These are phyloP conservation scores for Calephelis perditalis DNA, from an alignment of 2,888 invertebrate species.

Conservation along the genomic window DNA sequence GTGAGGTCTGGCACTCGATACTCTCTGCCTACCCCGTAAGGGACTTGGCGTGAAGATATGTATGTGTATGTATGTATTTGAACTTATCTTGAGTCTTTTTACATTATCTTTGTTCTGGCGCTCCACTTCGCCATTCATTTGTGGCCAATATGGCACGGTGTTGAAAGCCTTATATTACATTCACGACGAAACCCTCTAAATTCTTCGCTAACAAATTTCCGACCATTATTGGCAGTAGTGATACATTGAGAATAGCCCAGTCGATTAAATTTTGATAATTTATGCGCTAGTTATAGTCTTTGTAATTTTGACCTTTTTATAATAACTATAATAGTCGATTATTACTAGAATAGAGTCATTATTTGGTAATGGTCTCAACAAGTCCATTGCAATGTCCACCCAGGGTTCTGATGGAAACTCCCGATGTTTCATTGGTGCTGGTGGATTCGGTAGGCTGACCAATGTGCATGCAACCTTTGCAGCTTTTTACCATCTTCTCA, in stretches of 20 bases:
- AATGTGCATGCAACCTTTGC: slow-evolving; percentile 30
- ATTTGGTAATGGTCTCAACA: slow-evolving; percentile 28
- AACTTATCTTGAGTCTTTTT: slow-evolving; percentile 30
- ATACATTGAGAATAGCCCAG: slow-evolving; percentile 28
- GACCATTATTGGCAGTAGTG: slow-evolving; percentile 32
- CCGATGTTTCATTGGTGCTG: slow-evolving; percentile 26
- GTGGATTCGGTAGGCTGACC: slow-evolving; percentile 26
- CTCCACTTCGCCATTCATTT: slow-evolving; percentile 35
- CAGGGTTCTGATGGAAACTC: slow-evolving; percentile 27
- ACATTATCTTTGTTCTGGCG: slow-evolving; percentile 32
- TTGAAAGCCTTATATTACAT: slow-evolving; percentile 24
- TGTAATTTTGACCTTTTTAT: slow-evolving; percentile 24
- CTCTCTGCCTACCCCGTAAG: no score
- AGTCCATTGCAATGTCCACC: slow-evolving; percentile 33
- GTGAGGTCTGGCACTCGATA: no score
- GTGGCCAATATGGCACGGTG: slow-evolving; percentile 33
- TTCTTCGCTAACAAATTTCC: slow-evolving; percentile 29
- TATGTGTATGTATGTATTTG: no score
- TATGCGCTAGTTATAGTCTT: slow-evolving; percentile 17
- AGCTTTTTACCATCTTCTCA: no score
- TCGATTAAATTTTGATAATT: slow-evolving; percentile 25
- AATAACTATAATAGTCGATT: slow-evolving; percentile 23
- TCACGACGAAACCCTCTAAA: slow-evolving; percentile 30
- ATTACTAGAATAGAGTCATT: slow-evolving; percentile 19
- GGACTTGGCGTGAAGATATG: no score